phyloP scores from a whole-genome alignment of 1,140 invertebrate genomes.

The Atta cephalotes region DNA sequence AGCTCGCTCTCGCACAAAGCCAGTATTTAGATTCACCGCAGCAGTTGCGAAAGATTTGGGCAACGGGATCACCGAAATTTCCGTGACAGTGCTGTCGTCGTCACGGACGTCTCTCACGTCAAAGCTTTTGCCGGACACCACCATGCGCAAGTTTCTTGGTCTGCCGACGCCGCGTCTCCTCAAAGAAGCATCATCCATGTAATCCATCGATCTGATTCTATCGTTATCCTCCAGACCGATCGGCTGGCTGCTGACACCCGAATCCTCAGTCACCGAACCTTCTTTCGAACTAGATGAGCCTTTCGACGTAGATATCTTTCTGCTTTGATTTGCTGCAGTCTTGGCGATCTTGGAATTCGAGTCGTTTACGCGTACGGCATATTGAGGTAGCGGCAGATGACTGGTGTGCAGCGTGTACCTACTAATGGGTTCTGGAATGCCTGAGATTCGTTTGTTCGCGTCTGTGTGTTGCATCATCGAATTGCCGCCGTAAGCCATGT shows the following conservation, averaged over 20 bases:
- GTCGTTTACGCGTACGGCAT: constrained; percentile 89
- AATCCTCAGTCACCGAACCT: constrained; percentile 87
- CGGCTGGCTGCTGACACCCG: constrained; percentile 88
- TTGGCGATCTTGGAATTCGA: constrained; percentile 89
- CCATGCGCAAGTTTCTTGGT: constrained; percentile 87
- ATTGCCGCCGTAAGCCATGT: constrained; percentile 47
- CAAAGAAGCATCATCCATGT: constrained; percentile 75
- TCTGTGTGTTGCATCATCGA: constrained; percentile 42
- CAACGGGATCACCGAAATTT: constrained; percentile 87
- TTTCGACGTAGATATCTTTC: constrained; percentile 82
- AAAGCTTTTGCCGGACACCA: constrained; percentile 87
- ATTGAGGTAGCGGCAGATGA: constrained; percentile 91
- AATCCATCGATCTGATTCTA: constrained; percentile 77
- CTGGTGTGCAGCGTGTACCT: constrained; percentile 92
- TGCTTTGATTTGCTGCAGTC: constrained; percentile 89
- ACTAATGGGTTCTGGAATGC: constrained; percentile 79
- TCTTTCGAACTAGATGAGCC: constrained; percentile 84
- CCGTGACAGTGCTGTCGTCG: constrained; percentile 86
- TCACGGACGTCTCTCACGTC: constrained; percentile 88
- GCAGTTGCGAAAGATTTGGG: constrained; percentile 83
- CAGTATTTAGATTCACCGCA: constrained; percentile 77
- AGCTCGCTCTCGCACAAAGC: constrained; percentile 85
- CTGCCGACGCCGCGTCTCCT: constrained; percentile 84
- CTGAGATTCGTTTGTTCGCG: constrained; percentile 67
- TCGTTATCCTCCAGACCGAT: constrained; percentile 79